Base-by-base conservation (phyloP, 1,140 invertebrate genomes). In the Psix sp. region DNA sequence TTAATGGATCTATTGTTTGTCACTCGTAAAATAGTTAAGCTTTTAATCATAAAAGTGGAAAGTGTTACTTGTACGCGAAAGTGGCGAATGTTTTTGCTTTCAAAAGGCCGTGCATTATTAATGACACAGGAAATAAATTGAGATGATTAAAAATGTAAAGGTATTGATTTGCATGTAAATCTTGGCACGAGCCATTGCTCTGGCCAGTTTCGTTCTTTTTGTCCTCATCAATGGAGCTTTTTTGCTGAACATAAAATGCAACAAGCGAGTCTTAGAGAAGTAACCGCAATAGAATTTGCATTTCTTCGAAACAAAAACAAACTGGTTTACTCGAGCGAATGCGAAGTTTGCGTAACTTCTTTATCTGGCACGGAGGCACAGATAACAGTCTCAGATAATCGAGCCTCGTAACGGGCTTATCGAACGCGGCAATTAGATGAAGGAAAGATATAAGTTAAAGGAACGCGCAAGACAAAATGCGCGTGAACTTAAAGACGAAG, bases 251-350 rank as follows among this genome's bases (percentile, higher is more conserved):
- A 17, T 18, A 18, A 46, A 48, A 26, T 42, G 33, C 15, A 36
- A 54, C 6, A 49, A 38, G 35, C 14, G 14, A 42, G 38, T 31
- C 29, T 29, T 13, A 10, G n/a, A 26, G 17, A 54, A 49, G 40
- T 54, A 62, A 46, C 62, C 56, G 70, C 70, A 59, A 42, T 46
- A 24, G 40, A 33, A 77, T 74, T 78, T 77, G 63, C 77, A 74
- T 77, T 74, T 66, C 39, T 68, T n/a, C 51, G 70, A 71, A 76
- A 76, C 45, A 45, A 76, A 67, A 74, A 40, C 33, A 51, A 74
- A 63, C 62, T 72, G 42, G 63, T 56, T 52, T 72, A 26, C 10
- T 17, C 21, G 42, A 60, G 39, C 51, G 36, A 29, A 59, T 29
- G 67, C 52, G 13, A 66, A 52, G 10, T 67, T 71, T 46, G 70